Conservation (phyloP, 92 coral and sea anemone species). For the Heliopora coerulea region DNA sequence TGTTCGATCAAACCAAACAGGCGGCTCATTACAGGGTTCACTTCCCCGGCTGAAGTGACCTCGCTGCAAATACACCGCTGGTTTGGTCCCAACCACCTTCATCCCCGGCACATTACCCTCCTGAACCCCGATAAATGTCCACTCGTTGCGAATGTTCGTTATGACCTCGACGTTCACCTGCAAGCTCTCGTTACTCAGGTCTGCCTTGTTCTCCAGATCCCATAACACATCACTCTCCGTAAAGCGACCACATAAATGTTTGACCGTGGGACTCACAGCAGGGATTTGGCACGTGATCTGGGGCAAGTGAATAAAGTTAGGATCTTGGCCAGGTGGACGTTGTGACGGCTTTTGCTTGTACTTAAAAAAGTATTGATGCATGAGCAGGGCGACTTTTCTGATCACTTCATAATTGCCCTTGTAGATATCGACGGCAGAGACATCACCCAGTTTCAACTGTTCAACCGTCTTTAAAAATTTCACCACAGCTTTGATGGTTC, state of each 20-base stretch:
- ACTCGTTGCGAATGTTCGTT: not conserved
- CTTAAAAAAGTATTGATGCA: not conserved
- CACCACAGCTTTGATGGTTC: not conserved
- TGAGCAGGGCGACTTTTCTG: not conserved
- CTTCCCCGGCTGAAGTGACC: too few species aligned
- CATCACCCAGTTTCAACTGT: not conserved
- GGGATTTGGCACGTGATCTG: not conserved
- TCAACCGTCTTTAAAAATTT: not conserved
- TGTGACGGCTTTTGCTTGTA: not conserved
- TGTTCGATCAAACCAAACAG: too few species aligned
- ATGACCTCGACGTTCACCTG: not conserved
- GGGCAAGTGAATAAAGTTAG: not conserved
- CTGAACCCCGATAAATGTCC: not conserved
- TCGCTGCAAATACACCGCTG: too few species aligned
- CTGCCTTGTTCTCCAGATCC: not conserved
- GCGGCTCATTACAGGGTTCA: too few species aligned
- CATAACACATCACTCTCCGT: not conserved
- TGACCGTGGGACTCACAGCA: not conserved
- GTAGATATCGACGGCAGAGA: not conserved
- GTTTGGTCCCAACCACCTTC: not conserved
- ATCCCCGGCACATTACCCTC: not conserved
- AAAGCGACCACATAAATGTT: not conserved
- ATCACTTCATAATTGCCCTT: not conserved
- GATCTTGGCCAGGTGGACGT: not conserved
- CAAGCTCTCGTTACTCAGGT: not conserved